Conservation (phyloP, 2,888 invertebrate species). For the Clitarchus hookeri region DNA sequence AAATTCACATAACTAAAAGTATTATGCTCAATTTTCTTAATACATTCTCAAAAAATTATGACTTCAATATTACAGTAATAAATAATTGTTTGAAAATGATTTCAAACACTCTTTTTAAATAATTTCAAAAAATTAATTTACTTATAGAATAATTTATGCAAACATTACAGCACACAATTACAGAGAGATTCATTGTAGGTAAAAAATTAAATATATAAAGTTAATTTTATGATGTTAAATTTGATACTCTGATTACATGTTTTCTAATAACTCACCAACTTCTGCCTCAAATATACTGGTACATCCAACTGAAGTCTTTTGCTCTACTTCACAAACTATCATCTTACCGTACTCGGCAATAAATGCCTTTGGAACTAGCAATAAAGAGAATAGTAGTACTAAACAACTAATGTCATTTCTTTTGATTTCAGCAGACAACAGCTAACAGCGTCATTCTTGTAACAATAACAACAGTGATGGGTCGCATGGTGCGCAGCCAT, state of each 20-base stretch:
- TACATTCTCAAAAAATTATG: too few relatives aligned
- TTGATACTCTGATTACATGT: conserved; percentile 7
- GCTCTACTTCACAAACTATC: neutral
- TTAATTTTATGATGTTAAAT: neutral
- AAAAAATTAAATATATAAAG: neutral
- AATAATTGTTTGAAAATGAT: too few relatives aligned
- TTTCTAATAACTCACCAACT: neutral
- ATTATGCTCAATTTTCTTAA: too few relatives aligned
- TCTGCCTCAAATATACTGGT: neutral
- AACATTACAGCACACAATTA: neutral
- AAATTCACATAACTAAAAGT: too few relatives aligned
- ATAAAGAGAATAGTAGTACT: neutral
- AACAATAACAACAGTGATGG: conserved; percentile 2
- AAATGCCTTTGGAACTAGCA: neutral
- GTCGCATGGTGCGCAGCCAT: conserved; percentile 28
- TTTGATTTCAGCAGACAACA: conserved; percentile 20
- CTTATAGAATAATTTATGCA: neutral
- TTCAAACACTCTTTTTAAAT: too few relatives aligned
- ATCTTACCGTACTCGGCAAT: neutral
- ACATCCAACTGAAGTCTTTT: neutral
- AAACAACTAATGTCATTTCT: conserved; percentile 1
- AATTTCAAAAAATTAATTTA: too few relatives aligned
- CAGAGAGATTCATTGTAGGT: neutral
- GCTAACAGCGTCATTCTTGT: conserved; percentile 3
- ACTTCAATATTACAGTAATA: too few relatives aligned